Percentiles rank a stretch among this genome's conserved stretches.
Evolutionary conservation across 2,113 vertebrate genomes (phyloP).

Genomic region (Thymallus thymallus): DNA sequence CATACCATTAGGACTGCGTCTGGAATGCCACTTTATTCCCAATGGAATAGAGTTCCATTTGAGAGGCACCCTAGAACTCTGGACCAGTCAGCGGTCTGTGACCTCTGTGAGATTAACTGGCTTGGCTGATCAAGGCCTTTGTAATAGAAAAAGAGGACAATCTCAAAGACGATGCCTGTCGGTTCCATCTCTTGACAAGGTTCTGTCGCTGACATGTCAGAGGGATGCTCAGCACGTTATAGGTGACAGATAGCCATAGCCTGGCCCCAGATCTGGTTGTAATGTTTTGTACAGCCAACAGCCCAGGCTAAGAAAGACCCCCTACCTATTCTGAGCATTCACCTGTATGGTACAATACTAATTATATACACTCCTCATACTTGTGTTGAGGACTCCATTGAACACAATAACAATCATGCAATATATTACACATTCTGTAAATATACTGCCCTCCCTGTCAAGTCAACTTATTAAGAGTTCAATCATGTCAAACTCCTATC

Average conservation of each 20-base stretch:
- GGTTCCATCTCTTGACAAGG: constrained; percentile 46
- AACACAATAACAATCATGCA: constrained; percentile 1
- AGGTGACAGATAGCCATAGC: too few relatives aligned
- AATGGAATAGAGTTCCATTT: too few relatives aligned
- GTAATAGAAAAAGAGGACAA: constrained; percentile 77
- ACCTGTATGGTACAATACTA: not conserved
- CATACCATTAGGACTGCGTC: constrained; percentile 77
- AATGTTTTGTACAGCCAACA: too few relatives aligned
- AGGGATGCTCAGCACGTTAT: too few relatives aligned
- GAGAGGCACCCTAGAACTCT: too few relatives aligned
- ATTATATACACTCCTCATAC: not conserved
- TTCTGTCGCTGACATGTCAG: constrained; percentile 26
- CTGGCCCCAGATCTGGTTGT: too few relatives aligned
- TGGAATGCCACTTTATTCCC: constrained; percentile 63
- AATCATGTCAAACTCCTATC: constrained; percentile 34
- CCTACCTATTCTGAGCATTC: constrained; percentile 8
- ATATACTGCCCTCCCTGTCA: constrained; percentile 24
- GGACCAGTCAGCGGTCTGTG: constrained; percentile 31
- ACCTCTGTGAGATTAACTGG: constrained; percentile 48
- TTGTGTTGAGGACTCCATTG: not conserved
- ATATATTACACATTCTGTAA: constrained; percentile 42
- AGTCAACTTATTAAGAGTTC: constrained; percentile 27
- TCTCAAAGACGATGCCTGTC: constrained; percentile 73
- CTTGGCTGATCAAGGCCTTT: constrained; percentile 74
- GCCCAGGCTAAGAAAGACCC: constrained; percentile 4